These are phyloP conservation scores for Cryptocheilus praepositus DNA, from an alignment of 2,888 invertebrate species.

Conservation along the genomic window DNA sequence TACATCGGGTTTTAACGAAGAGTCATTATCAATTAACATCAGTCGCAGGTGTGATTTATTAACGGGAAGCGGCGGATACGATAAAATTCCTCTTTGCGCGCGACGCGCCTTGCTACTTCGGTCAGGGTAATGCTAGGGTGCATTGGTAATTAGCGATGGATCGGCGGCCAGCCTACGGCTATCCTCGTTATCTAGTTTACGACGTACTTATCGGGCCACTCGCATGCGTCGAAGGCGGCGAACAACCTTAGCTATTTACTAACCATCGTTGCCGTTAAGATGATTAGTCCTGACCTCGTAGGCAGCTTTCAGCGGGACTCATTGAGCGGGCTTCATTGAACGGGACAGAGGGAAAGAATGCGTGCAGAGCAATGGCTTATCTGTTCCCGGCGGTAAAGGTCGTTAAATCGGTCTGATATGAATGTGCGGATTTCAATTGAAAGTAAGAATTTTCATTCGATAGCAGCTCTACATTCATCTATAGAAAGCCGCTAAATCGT, in stretches of 20 bases:
- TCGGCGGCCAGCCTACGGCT: constrained; percentile 42
- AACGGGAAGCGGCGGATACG: constrained; percentile 37
- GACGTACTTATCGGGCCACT: constrained; percentile 46
- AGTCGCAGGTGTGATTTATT: constrained; percentile 38
- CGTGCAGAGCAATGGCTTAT: too few relatives aligned
- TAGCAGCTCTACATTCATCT: too few relatives aligned
- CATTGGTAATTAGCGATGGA: constrained; percentile 56
- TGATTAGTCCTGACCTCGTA: constrained; percentile 39
- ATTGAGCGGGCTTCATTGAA: too few relatives aligned
- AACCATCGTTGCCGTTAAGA: constrained; percentile 41
- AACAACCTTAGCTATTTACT: constrained; percentile 50
- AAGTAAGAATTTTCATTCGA: too few relatives aligned
- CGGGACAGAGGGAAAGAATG: too few relatives aligned
- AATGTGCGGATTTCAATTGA: too few relatives aligned
- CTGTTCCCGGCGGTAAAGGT: too few relatives aligned
- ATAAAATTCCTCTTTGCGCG: constrained; percentile 33
- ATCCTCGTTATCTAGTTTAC: constrained; percentile 56
- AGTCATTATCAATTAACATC: constrained; percentile 25
- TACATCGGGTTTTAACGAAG: constrained; percentile 20
- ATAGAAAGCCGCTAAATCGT: too few relatives aligned
- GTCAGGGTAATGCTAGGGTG: constrained; percentile 20
- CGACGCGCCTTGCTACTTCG: constrained; percentile 15
- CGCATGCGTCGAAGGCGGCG: constrained; percentile 38
- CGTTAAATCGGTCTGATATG: too few relatives aligned
- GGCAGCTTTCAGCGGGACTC: constrained; percentile 9